A percentile compares a stretch with the other conserved stretches of the same genome.
These are phyloP conservation scores for Hyperoplus immaculatus DNA, from an alignment of 2,797 vertebrate genomes.

Conservation along the genomic window DNA sequence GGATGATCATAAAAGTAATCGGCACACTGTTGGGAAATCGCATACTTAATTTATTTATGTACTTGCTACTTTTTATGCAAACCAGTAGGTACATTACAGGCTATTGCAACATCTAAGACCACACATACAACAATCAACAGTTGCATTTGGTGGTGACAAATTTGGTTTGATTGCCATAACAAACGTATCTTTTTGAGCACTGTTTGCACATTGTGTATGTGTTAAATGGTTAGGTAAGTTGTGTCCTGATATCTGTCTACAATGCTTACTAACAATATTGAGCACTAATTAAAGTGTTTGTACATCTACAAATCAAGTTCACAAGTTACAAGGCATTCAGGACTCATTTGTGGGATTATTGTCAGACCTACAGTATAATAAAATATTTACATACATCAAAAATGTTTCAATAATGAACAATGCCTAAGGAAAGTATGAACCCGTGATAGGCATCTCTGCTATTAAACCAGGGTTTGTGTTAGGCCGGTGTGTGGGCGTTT, in stretches of 20 bases:
- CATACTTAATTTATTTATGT: conserved; percentile 33
- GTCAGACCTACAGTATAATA: not conserved
- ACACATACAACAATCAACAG: not conserved
- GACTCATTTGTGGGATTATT: conserved; percentile 13
- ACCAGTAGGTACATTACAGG: conserved; percentile 6
- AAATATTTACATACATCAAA: not conserved
- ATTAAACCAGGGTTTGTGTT: conserved; percentile 1
- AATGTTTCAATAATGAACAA: conserved; percentile 7
- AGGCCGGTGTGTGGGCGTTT: not conserved
- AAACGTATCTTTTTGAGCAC: not conserved
- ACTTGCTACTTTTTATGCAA: conserved; percentile 31
- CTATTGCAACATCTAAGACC: not conserved
- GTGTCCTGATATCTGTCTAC: conserved; percentile 12
- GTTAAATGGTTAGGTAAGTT: conserved; percentile 23
- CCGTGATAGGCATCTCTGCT: conserved; percentile 12
- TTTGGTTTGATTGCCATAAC: conserved; percentile 11
- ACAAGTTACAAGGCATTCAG: conserved; percentile 5
- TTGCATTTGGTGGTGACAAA: conserved; percentile 25
- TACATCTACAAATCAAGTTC: not conserved
- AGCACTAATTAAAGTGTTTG: conserved; percentile 24
- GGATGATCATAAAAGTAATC: conserved; percentile 54
- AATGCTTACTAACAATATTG: not conserved
- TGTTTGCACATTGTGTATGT: conserved; percentile 13
- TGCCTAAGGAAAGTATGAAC: conserved; percentile 11
- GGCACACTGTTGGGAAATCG: conserved; percentile 68